These are phyloP conservation scores for Syngnathus acus DNA, from an alignment of 2,797 vertebrate genomes.

Conservation along the genomic window DNA sequence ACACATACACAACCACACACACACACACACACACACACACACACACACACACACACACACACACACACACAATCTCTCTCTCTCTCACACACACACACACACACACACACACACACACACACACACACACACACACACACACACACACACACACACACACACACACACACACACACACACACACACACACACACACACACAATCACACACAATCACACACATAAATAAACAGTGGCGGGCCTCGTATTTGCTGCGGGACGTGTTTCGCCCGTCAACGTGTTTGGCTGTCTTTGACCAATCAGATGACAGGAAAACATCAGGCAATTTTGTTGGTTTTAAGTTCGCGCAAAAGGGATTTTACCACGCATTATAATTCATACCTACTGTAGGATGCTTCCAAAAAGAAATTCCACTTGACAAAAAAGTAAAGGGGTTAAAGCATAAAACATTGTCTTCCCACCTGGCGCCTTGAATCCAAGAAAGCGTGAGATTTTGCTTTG, in stretches of 20 bases:
- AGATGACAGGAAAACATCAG: neutral
- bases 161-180: too few relatives aligned
- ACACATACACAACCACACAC: neutral
- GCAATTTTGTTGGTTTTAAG: too few relatives aligned
- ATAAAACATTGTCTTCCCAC: conserved; percentile 27
- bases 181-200: neutral
- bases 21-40: too few relatives aligned
- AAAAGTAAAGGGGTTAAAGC: neutral
- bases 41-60: too few relatives aligned
- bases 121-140: conserved; percentile 31
- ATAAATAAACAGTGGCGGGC: conserved; percentile 15
- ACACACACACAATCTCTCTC: too few relatives aligned
- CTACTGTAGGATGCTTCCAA: too few relatives aligned
- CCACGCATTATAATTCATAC: too few relatives aligned
- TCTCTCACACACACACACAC: too few relatives aligned
- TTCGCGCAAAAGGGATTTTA: too few relatives aligned
- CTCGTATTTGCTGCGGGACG: neutral
- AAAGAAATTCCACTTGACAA: too few relatives aligned
- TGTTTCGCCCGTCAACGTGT: neutral
- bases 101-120: too few relatives aligned
- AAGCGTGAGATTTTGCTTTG: conserved; percentile 93
- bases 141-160: neutral
- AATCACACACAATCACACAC: conserved; percentile 35
- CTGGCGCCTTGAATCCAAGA: conserved; percentile 81
- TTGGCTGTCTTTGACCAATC: neutral